A percentile compares a stretch with the other conserved stretches of the same genome.
These are phyloP conservation scores for Dryadula phaetusa DNA, from an alignment of 2,888 invertebrate genomes.

Conservation along the genomic window DNA sequence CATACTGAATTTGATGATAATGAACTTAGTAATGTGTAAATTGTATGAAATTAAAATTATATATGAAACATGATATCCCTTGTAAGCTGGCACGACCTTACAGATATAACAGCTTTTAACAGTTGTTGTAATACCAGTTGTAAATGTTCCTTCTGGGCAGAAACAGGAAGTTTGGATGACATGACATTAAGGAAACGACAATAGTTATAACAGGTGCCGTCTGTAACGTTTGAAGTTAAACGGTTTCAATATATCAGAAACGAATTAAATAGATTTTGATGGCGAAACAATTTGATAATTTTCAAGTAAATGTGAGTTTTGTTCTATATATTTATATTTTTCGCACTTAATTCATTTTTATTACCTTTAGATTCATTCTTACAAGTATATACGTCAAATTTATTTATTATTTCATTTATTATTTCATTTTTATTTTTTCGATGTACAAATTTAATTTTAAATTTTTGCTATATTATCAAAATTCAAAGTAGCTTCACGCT, in stretches of 20 bases:
- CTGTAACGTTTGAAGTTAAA: slow-evolving; percentile 30
- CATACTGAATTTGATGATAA: neutral
- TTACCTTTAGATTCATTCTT: too few relatives aligned
- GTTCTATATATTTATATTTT: too few relatives aligned
- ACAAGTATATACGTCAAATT: too few relatives aligned
- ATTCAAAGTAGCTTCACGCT: too few relatives aligned
- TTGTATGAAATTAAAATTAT: neutral
- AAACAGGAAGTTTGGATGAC: slow-evolving; percentile 35
- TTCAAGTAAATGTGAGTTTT: too few relatives aligned
- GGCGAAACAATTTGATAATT: neutral
- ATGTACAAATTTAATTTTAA: too few relatives aligned
- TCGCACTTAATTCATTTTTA: too few relatives aligned
- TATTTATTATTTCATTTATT: too few relatives aligned
- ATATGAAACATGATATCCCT: slow-evolving; percentile 5
- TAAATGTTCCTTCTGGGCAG: slow-evolving; percentile 34
- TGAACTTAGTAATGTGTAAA: slow-evolving; percentile 1
- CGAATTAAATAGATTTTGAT: slow-evolving; percentile 11
- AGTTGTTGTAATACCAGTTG: slow-evolving; percentile 35
- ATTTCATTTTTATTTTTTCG: too few relatives aligned
- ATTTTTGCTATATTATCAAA: too few relatives aligned
- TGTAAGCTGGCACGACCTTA: neutral
- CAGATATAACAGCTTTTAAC: slow-evolving; percentile 22
- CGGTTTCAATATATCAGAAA: slow-evolving; percentile 26
- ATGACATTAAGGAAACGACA: slow-evolving; percentile 52
- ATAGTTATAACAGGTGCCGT: slow-evolving; percentile 37